Conservation (phyloP, 2,888 invertebrate species). For the Flabesymbios commensalis region DNA sequence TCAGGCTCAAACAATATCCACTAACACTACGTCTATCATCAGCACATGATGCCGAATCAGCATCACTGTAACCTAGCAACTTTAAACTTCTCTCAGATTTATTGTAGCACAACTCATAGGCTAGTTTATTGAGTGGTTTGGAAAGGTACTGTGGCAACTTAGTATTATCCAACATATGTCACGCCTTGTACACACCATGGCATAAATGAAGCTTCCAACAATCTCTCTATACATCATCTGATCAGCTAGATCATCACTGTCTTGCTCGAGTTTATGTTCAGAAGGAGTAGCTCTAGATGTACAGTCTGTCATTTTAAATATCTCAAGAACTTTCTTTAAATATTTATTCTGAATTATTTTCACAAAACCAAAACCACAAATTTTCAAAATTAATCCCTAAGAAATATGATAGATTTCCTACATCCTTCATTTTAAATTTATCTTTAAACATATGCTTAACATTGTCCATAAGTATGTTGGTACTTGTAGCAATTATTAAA, state of each 20-base stretch:
- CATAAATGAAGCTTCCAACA: constrained; percentile 20
- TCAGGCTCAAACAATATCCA: constrained; percentile 18
- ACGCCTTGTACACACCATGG: constrained; percentile 20
- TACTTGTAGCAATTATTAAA: constrained; percentile 3
- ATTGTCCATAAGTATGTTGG: background rate
- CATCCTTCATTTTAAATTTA: constrained; percentile 29
- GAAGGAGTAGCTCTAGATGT: background rate
- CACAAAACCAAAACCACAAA: background rate
- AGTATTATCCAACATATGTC: constrained; percentile 19
- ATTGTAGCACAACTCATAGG: background rate
- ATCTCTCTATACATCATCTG: background rate
- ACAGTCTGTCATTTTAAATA: background rate
- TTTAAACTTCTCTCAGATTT: background rate
- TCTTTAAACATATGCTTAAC: background rate
- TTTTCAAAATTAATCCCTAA: constrained; percentile 23
- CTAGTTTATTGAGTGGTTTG: background rate
- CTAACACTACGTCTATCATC: constrained; percentile 18
- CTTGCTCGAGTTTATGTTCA: background rate
- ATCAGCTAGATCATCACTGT: background rate
- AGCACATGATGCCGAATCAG: background rate
- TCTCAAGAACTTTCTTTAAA: background rate
- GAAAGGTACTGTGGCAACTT: constrained; percentile 25
- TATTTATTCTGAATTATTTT: constrained; percentile 5
- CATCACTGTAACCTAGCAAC: constrained; percentile 2
- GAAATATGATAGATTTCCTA: constrained; percentile 17